phyloP scores from a whole-genome alignment of 2,113 vertebrate species.

The Petaurus breviceps region DNA sequence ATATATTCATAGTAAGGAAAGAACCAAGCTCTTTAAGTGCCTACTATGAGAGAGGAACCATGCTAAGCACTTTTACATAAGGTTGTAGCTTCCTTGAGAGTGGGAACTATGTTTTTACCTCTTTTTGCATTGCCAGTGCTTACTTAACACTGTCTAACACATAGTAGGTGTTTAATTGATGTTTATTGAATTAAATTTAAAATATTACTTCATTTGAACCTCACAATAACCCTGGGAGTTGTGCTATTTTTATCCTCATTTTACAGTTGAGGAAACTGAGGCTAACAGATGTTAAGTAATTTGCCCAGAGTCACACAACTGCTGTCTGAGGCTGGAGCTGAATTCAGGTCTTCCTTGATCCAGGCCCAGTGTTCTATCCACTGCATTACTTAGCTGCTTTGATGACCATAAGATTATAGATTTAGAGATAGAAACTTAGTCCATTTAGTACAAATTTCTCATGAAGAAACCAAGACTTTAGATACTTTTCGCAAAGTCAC shows the following conservation, averaged over 20 bases:
- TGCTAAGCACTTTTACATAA: not conserved
- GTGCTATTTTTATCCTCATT: not conserved
- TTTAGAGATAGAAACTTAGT: not conserved
- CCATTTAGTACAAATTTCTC: not conserved
- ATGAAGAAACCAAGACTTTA: not conserved
- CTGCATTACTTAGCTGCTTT: not conserved
- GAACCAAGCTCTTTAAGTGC: not conserved
- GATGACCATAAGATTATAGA: not conserved
- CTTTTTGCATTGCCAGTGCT: not conserved
- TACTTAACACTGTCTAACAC: not conserved
- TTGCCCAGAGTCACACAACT: not conserved
- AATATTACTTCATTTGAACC: not conserved
- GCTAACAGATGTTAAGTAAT: not conserved
- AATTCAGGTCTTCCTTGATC: not conserved
- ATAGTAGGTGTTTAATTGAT: not conserved
- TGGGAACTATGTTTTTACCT: not conserved
- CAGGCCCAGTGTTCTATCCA: not conserved
- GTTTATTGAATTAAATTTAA: not conserved
- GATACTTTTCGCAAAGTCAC: not conserved
- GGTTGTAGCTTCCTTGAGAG: not conserved
- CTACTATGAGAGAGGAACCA: not conserved
- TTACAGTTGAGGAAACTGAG: not conserved
- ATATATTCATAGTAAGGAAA: not conserved
- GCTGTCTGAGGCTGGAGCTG: not conserved
- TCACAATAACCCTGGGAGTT: not conserved